Evolutionary conservation across 2,888 invertebrate species (phyloP).

Genomic region (Drosophila merina): DNA sequence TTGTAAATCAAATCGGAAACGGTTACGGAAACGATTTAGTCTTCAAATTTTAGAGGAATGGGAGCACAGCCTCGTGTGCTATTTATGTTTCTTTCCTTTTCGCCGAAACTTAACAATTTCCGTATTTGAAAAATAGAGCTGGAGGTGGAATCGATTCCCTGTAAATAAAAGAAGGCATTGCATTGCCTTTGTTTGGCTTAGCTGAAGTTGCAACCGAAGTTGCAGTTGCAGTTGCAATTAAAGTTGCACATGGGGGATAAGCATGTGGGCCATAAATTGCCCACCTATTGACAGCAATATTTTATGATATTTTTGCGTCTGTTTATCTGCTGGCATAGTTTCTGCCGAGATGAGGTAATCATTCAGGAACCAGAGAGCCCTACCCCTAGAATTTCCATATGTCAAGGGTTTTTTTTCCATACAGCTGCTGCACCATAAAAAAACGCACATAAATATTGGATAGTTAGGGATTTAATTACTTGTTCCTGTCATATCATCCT

Average conservation of each 20-base stretch:
- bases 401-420: slow-evolving; percentile 6
- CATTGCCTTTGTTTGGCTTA: slow-evolving; percentile 53
- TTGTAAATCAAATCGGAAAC: slow-evolving; percentile 55
- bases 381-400: slow-evolving; percentile 6
- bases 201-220: slow-evolving; percentile 31
- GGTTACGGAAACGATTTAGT: background rate
- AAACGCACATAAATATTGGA: slow-evolving; percentile 5
- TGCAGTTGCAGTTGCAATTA: slow-evolving; percentile 46
- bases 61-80: slow-evolving; percentile 8
- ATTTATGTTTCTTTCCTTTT: slow-evolving; percentile 43
- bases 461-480: slow-evolving; percentile 24
- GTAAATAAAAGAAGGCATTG: slow-evolving; percentile 56
- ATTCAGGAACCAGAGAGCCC: background rate
- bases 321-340: slow-evolving; percentile 69
- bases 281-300: slow-evolving; percentile 58
- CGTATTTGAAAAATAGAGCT: slow-evolving; percentile 43
- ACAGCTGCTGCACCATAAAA: slow-evolving; percentile 34
- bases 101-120: slow-evolving; percentile 70
- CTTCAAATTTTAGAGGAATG: slow-evolving; percentile 9
- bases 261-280: slow-evolving; percentile 63
- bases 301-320: slow-evolving; percentile 47
- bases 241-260: slow-evolving; percentile 30
- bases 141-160: slow-evolving; percentile 17
- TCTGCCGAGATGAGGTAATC: slow-evolving; percentile 19
- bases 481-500: slow-evolving; percentile 3